A percentile compares a stretch with the other conserved stretches of the same genome.
phyloP scores from a whole-genome alignment of 2,888 invertebrate genomes.

The Amiota minor region DNA sequence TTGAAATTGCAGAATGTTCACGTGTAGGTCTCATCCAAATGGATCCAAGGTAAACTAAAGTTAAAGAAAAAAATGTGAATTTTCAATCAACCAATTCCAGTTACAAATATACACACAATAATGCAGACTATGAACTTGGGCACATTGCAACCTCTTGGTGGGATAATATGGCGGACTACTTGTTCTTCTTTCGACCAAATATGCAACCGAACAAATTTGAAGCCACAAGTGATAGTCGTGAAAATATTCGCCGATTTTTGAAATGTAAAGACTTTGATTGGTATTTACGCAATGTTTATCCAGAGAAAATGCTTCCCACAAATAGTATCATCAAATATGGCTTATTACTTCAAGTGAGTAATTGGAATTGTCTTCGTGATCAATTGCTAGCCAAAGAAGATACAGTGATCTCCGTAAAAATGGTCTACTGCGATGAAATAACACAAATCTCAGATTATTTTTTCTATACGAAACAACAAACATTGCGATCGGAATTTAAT shows the following conservation, averaged over 20 bases:
- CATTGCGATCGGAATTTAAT: slow-evolving; percentile 12
- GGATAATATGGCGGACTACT: background rate
- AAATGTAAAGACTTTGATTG: slow-evolving; percentile 14
- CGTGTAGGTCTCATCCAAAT: slow-evolving; percentile 6
- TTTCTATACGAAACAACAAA: background rate
- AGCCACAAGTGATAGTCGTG: background rate
- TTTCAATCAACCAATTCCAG: no score
- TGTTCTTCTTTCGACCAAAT: no score
- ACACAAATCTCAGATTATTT: no score
- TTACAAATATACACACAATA: background rate
- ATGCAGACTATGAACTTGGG: background rate
- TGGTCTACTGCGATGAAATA: no score
- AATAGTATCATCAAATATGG: no score
- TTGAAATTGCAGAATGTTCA: slow-evolving; percentile 13
- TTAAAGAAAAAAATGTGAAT: background rate
- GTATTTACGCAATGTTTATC: slow-evolving; percentile 14
- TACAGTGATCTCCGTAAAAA: no score
- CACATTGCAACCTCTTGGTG: slow-evolving; percentile 9
- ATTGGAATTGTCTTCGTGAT: no score
- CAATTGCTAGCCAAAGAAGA: no score
- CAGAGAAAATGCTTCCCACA: slow-evolving; percentile 4
- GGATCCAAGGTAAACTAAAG: background rate
- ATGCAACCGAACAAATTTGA: no score
- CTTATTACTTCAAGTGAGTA: no score
- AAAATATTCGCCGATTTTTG: background rate